phyloP scores from a whole-genome alignment of 2,113 vertebrate genomes.

The Prolemur simus region DNA sequence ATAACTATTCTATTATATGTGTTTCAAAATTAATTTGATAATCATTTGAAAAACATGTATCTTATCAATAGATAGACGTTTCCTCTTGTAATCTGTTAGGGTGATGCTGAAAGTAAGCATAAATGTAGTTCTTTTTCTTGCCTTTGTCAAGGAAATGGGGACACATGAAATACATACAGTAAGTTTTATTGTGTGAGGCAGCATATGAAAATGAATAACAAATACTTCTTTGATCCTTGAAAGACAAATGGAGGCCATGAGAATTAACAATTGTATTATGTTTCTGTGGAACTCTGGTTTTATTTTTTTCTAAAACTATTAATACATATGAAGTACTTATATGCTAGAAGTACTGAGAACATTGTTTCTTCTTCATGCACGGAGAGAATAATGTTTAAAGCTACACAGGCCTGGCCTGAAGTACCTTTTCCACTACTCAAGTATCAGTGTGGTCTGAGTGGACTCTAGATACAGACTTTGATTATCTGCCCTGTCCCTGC shows the following conservation, averaged over 20 bases:
- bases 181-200: background rate
- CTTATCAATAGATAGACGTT: background rate
- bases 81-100: background rate
- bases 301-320: background rate
- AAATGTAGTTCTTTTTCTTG: background rate
- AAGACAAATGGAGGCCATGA: background rate
- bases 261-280: background rate
- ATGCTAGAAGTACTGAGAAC: background rate
- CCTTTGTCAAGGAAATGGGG: background rate
- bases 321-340: background rate
- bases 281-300: background rate
- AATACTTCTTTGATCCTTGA: background rate
- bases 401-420: background rate
- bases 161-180: background rate
- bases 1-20: background rate
- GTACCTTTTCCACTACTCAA: background rate
- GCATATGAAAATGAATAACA: background rate
- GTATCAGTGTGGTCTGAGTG: background rate
- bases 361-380: background rate
- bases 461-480: background rate
- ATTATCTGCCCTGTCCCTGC: background rate
- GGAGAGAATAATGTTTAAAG: background rate
- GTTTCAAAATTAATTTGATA: conserved; percentile 61
- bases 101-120: background rate
- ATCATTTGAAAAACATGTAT: conserved; percentile 37